Evolutionary conservation across 2,888 invertebrate genomes (phyloP).

Genomic region (Ophion slaviceki): DNA sequence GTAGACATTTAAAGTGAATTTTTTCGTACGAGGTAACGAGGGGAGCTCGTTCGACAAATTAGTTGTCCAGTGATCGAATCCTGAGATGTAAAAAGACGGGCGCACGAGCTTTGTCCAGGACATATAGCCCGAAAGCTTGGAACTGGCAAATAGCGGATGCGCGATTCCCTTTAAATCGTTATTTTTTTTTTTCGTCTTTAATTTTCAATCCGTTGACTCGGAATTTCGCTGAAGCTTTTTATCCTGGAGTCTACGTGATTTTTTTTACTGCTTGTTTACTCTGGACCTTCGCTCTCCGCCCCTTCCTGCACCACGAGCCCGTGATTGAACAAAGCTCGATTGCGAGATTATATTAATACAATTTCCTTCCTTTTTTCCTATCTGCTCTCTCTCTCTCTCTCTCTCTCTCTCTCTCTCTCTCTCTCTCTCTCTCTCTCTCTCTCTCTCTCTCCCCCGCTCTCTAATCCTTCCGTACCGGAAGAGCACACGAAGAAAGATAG

Average conservation of each 20-base stretch:
- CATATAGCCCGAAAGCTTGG: constrained; percentile 32
- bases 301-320: neutral
- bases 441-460: neutral
- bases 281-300: constrained; percentile 10
- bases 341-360: constrained; percentile 57
- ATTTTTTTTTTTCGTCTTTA: neutral
- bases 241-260: constrained; percentile 1
- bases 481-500: neutral
- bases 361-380: no score
- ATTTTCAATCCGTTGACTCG: constrained; percentile 3
- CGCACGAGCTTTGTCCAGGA: neutral
- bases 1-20: neutral
- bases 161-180: neutral
- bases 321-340: constrained; percentile 52
- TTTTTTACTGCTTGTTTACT: constrained; percentile 16
- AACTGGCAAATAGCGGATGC: neutral
- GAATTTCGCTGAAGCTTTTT: neutral
- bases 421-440: neutral
- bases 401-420: neutral
- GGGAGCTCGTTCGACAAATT: neutral
- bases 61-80: neutral
- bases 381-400: neutral
- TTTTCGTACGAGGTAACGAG: neutral
- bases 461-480: neutral
- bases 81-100: constrained; percentile 13